Percentiles rank a stretch among this genome's conserved stretches.
These are phyloP conservation scores for Meiosimyza platycephala DNA, from an alignment of 2,888 invertebrate species.

Conservation along the genomic window DNA sequence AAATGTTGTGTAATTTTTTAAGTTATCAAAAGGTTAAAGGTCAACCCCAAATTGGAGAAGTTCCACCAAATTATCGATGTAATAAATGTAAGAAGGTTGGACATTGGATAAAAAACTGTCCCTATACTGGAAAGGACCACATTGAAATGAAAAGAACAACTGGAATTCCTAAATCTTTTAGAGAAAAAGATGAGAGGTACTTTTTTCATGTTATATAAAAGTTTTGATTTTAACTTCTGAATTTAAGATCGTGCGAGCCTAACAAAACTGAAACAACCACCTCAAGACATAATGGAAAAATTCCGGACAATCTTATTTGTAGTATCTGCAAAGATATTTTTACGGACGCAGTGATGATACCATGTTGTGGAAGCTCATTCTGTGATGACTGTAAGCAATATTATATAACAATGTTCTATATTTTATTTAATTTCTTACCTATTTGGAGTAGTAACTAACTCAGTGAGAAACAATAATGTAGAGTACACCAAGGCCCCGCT, in stretches of 20 bases:
- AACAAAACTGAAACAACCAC: background rate
- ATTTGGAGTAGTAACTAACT: too few species aligned
- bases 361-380: slow-evolving; percentile 97
- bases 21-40: slow-evolving; percentile 92
- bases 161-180: slow-evolving; percentile 96
- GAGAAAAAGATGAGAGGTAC: slow-evolving; percentile 84
- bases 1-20: slow-evolving; percentile 35
- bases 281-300: slow-evolving; percentile 72
- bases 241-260: background rate
- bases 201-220: slow-evolving; percentile 15
- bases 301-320: slow-evolving; percentile 93
- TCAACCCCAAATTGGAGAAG: slow-evolving; percentile 88
- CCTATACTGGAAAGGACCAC: slow-evolving; percentile 70
- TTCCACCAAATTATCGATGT: slow-evolving; percentile 93
- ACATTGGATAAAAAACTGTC: slow-evolving; percentile 98
- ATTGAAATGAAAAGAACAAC: slow-evolving; percentile 92
- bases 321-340: slow-evolving; percentile 92
- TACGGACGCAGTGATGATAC: slow-evolving; percentile 96
- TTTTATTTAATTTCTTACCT: too few species aligned
- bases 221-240: background rate
- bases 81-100: slow-evolving; percentile 94
- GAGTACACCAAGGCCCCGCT: too few species aligned
- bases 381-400: slow-evolving; percentile 93
- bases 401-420: too few species aligned
- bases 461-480: too few species aligned